Base-by-base conservation (phyloP, 2,113 vertebrate genomes). In the Pygathrix nemaeus region DNA sequence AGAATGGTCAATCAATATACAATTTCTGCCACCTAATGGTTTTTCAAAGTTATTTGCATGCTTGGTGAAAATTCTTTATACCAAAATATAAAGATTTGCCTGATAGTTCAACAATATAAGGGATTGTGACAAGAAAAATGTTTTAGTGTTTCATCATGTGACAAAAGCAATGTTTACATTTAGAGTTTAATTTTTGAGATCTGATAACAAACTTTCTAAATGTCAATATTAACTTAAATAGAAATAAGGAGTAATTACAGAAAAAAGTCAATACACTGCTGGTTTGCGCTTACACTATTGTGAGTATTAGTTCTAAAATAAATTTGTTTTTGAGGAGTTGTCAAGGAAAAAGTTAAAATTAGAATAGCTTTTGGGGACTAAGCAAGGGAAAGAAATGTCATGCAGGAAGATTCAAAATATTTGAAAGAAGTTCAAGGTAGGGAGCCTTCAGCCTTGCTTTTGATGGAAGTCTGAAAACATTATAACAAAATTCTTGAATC, bases 381-480 rank as follows among this genome's bases (percentile, higher is more conserved):
- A 55, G 16, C 9, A 91, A 38, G n/a, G 50, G 78, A 82, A 92
- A 92, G 32, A 79, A 95, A 91, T 76, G 21, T 57, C 79, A 52
- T 6, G 27, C 14, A 76, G 57, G 32, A 32, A 81, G 30, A 64
- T 88, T 94, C 38, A 55, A 80, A 96, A 93, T 88, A 88, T 55
- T 75, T 91, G 55, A 95, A 80, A 55, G 68, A 83, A 82, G 38
- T 43, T 81, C 73, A 73, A 76, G 35, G 64, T 78, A 68, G n/a
- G 76, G 30, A 97, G 68, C 64, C 90, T 94, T 96, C 48, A 97
- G 92, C 73, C 72, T 97, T 68, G 83, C 81, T 98, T 97, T 93
- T 96, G 59, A 92, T 90, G 94, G 45, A 84, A 82, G 97, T 72
- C 27, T 79, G 97, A 97, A 97, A 96, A 64, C 38, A 97, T 93